These are phyloP conservation scores for Rapana venosa DNA, from an alignment of 2,888 invertebrate species.

Conservation along the genomic window DNA sequence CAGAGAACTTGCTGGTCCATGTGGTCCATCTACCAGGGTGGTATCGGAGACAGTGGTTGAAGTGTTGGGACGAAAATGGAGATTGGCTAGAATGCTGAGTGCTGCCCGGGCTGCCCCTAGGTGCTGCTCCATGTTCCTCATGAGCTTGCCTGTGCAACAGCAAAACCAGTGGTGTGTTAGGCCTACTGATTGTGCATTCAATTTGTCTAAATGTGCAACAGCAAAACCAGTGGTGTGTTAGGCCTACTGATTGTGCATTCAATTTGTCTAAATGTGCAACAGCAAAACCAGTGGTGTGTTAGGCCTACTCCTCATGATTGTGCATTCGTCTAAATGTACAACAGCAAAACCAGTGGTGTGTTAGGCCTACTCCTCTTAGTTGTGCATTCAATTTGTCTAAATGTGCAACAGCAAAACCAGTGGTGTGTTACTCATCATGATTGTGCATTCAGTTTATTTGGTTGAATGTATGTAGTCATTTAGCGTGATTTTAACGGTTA, in stretches of 20 bases:
- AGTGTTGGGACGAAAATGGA: slow-evolving; percentile 34
- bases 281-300: not conserved
- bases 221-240: not conserved
- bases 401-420: too few species aligned
- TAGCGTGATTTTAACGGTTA: too few species aligned
- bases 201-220: not conserved
- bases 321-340: not conserved
- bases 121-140: not conserved
- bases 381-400: too few species aligned
- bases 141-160: slow-evolving; percentile 5
- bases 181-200: too few species aligned
- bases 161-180: not conserved
- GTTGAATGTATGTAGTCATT: too few species aligned
- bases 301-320: too few species aligned
- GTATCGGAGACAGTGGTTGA: slow-evolving; percentile 26
- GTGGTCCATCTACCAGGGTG: slow-evolving; percentile 2
- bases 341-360: not conserved
- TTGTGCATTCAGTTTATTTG: too few species aligned
- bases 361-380: too few species aligned
- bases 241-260: too few species aligned
- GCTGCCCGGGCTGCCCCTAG: not conserved
- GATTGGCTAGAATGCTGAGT: slow-evolving; percentile 9
- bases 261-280: not conserved
- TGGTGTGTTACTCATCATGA: too few species aligned
- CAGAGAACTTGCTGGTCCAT: not conserved